Base-by-base conservation (phyloP, 1,140 invertebrate genomes). In the Stratiolaelaps scimitus region DNA sequence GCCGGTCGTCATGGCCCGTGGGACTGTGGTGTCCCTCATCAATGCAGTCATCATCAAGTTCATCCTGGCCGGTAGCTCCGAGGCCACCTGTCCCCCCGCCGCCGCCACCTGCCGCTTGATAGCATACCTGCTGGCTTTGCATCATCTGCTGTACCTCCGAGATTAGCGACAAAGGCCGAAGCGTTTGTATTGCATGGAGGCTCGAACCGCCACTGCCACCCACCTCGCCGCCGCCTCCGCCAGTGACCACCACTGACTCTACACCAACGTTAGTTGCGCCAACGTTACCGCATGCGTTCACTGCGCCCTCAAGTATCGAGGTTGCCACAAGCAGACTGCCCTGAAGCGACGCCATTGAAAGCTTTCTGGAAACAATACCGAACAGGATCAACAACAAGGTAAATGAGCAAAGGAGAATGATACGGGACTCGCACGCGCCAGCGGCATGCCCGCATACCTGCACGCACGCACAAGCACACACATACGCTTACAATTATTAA, bases 261-360 rank as follows among this genome's bases (percentile, higher is more conserved):
- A 60, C 53, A 60, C 53, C 53, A 60, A 60, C 53, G 53, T 60
- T 60, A 40, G 5, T 40, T 40, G 10, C 34, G 53, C 53, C 53
- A 60, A 60, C 53, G 53, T 60, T 60, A 19, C 53, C 53, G 53
- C 53, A 60, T 60, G 53, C 53, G 53, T 60, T 60, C 53, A 60
- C 53, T 60, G 53, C 53, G 53, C 53, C 53, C 53, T 60, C 53
- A 20, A 60, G 53, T 26, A 60, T 60, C 53, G 53, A 60, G 53
- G 53, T 60, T 34, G 53, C 53, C 53, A 60, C 53, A 60, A 60
- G 53, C 53, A 60, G 53, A 60, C 53, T 60, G 53, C 53, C 53
- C 53, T 60, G 53, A 60, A 60, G 53, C 53, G 53, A 60, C 53
- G 53, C 53, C 53, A 60, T 60, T 34, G 53, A 60, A 60, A 60